Base-by-base conservation (phyloP, 2,797 vertebrate species). In the Thaleichthys pacificus region DNA sequence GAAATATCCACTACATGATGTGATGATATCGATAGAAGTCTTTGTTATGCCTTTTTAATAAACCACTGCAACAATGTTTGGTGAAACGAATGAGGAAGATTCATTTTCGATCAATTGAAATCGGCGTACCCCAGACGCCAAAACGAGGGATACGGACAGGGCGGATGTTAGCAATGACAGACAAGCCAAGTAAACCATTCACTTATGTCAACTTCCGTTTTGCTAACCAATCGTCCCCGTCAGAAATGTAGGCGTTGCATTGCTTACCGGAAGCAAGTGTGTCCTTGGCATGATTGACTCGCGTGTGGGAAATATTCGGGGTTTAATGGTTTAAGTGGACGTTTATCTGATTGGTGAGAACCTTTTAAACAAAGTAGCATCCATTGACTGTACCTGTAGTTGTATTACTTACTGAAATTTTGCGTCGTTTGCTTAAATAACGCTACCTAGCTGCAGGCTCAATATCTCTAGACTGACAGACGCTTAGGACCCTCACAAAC, bases 211-310 rank as follows among this genome's bases (percentile, higher is more conserved):
- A 0, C 0, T 42, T 57, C 4, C 11, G 15, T 5, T 35, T 6
- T 14, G 2, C 3, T 11, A 70, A 32, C 87, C 85, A 89, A 89
- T 90, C 72, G 80, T 0, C 68, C 54, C 3, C 47, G 24, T 61
- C 2, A 0, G 19, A 1, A 0, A 0, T 21, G 72, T 58, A 9
- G 75, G 81, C 72, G 74, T 68, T 1, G 17, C 26, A 26, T 26
- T 47, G 7, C 14, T 14, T n/a, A 26, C 3, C 70, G 61, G 61
- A 57, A 71, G 17, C n/a, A 49, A 82, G 17, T 7, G 0, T 89
- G 90, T 78, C 91, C 90, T 91, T 91, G 86, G 42, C 42, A 54
- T 2, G 51, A 60, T 15, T 5, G 9, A 0, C 11, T 64, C 82
- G 77, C 72, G 47, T 70, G 69, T 32, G 68, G 26, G 35, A 19